phyloP scores from a whole-genome alignment of 1,140 invertebrate species.

The Achatina immaculata region DNA sequence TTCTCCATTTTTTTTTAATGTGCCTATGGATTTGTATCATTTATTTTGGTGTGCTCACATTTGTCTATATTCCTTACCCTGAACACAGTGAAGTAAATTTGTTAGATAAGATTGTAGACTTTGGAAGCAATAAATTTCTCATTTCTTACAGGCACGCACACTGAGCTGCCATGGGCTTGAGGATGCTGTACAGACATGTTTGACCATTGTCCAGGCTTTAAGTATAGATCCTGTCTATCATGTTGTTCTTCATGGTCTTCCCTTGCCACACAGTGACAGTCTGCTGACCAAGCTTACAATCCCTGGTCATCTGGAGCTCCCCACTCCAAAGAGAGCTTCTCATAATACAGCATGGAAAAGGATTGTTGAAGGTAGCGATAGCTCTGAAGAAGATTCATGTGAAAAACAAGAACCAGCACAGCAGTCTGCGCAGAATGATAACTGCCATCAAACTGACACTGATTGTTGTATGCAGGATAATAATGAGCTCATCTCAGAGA shows the following conservation, averaged over 20 bases:
- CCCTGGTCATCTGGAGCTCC: not conserved
- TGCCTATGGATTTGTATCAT: no score
- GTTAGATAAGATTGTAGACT: no score
- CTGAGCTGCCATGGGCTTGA: not conserved
- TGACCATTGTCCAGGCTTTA: not conserved
- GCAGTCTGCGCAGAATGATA: not conserved
- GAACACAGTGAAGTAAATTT: no score
- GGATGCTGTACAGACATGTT: not conserved
- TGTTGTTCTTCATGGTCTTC: slow-evolving; percentile 7
- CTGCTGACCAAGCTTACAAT: not conserved
- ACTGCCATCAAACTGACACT: not conserved
- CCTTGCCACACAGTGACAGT: not conserved
- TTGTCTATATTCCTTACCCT: no score
- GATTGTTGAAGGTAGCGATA: slow-evolving; percentile 25
- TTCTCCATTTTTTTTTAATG: no score
- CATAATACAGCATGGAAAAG: slow-evolving; percentile 13
- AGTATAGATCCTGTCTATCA: not conserved
- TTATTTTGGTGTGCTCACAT: no score
- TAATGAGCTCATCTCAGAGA: no score
- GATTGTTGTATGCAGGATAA: no score
- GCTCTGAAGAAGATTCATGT: slow-evolving; percentile 8
- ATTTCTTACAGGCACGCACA: not conserved
- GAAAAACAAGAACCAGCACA: not conserved
- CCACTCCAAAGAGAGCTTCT: not conserved
- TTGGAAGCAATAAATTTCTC: no score